Percentiles rank a stretch among this genome's conserved stretches.
phyloP scores from a whole-genome alignment of 2,888 invertebrate species.

The Creontiades dilutus region DNA sequence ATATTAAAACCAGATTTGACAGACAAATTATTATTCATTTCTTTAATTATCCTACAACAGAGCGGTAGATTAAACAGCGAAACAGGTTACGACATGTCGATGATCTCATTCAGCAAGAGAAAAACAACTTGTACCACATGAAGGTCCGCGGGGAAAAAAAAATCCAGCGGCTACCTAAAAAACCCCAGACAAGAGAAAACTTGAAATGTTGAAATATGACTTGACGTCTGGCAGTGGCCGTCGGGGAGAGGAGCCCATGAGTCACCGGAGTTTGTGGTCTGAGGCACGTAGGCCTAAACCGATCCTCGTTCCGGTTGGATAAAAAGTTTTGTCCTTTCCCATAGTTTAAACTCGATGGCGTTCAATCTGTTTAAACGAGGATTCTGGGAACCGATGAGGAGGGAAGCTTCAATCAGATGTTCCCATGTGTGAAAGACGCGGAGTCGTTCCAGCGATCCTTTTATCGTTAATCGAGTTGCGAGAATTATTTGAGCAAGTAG shows the following conservation, averaged over 20 bases:
- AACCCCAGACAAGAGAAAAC: slow-evolving; percentile 11
- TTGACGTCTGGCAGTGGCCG: neutral
- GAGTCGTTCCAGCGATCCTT: too few relatives aligned
- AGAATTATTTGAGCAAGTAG: too few relatives aligned
- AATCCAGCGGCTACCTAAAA: neutral
- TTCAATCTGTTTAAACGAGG: slow-evolving; percentile 5
- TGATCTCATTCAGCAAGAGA: slow-evolving; percentile 6
- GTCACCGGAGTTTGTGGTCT: neutral
- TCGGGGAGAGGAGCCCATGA: neutral
- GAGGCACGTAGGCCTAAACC: slow-evolving; percentile 5
- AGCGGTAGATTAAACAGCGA: too few relatives aligned
- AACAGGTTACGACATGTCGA: neutral
- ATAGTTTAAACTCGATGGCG: neutral
- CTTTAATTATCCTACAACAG: neutral
- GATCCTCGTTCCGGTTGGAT: neutral
- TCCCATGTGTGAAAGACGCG: slow-evolving; percentile 1
- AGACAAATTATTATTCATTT: neutral
- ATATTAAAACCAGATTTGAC: too few relatives aligned
- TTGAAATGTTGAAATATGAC: neutral
- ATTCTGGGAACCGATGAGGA: slow-evolving; percentile 24
- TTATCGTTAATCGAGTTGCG: too few relatives aligned
- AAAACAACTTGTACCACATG: neutral
- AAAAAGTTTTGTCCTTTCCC: slow-evolving; percentile 11
- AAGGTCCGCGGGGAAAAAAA: neutral
- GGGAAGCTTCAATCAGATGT: neutral